Conservation (phyloP, 2,888 invertebrate genomes). For the Rhingia campestris region DNA sequence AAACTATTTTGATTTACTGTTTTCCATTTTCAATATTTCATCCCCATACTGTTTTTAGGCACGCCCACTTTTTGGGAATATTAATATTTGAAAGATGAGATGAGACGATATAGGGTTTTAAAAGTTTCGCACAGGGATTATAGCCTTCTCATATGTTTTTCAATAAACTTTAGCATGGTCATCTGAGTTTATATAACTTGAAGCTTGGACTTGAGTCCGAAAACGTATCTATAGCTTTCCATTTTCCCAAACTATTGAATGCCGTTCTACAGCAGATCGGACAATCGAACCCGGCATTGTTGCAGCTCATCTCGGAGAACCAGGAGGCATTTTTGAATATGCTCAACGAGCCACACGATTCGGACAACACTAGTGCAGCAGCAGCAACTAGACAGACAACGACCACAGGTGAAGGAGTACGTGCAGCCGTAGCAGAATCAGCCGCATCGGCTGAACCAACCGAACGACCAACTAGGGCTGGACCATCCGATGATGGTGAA, state of each 20-base stretch:
- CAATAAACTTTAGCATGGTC: no score
- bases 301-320: constrained; percentile 95
- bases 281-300: constrained; percentile 95
- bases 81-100: no score
- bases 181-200: no score
- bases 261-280: constrained; percentile 98
- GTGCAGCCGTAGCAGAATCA: constrained; percentile 77
- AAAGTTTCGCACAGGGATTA: no score
- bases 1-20: no score
- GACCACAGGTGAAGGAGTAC: constrained; percentile 78
- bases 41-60: no score
- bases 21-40: no score
- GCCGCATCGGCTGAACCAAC: constrained; percentile 47
- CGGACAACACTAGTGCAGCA: constrained; percentile 53
- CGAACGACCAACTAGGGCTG: constrained; percentile 79
- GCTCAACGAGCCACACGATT: constrained; percentile 92
- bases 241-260: constrained; percentile 94
- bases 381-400: constrained; percentile 43
- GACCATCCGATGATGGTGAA: constrained; percentile 75
- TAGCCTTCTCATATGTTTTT: no score
- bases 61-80: no score
- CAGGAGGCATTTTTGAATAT: constrained; percentile 97
- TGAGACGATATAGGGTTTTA: no score
- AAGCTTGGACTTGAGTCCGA: no score
- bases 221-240: no score